Base-by-base conservation (phyloP, 2,113 vertebrate species). In the Heterotilapia buettikoferi region DNA sequence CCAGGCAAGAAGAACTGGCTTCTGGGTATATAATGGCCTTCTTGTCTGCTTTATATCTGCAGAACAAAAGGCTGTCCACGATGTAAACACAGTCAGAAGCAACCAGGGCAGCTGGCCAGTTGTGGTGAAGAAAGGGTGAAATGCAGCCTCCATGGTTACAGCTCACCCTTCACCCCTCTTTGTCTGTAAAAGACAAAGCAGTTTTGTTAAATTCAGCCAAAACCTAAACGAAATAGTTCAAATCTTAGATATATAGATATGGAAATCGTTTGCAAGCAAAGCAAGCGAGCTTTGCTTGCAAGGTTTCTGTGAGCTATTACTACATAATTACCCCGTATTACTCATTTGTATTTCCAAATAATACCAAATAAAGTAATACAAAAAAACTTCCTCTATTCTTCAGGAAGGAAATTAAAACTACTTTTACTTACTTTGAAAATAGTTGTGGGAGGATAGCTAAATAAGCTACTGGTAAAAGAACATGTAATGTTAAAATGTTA, bases 1-100 rank as follows among this genome's bases (percentile, higher is more conserved):
- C 97, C 97, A 97, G 24, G 92, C 95, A 24, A 97, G 95, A 83
- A 97, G 91, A 84, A 97, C 92, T 6, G 97, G 97, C 90, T 93
- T 96, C 84, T 95, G 90, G 71, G 95, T 92, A 61, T 96, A 95
- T 59, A 97, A 91, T 8, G 97, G 97, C 95, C 93, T 96, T 91
- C 92, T 93, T 83, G 96, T 96, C 90, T 94, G 93, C 91, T 96
- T 97, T 88, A 94, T 38, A 47, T 96, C 94, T 57, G 94, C 91
- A 50, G 95, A 94, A 84, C 87, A 89, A 33, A 94, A 29, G 79
- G 92, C 89, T 45, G 88, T 91, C 92, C 93, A 93, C 2, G 91
- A 84, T 61, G 86, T 84, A n/a, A 94, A 86, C 50, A 95, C 83
- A 61, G 90, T 82, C 38, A 96, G 84, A 50, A 96, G 50, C 56